A percentile compares a stretch with the other conserved stretches of the same genome.
phyloP scores from a whole-genome alignment of 2,797 vertebrate genomes.

The Hypotaenidia philippensis region DNA sequence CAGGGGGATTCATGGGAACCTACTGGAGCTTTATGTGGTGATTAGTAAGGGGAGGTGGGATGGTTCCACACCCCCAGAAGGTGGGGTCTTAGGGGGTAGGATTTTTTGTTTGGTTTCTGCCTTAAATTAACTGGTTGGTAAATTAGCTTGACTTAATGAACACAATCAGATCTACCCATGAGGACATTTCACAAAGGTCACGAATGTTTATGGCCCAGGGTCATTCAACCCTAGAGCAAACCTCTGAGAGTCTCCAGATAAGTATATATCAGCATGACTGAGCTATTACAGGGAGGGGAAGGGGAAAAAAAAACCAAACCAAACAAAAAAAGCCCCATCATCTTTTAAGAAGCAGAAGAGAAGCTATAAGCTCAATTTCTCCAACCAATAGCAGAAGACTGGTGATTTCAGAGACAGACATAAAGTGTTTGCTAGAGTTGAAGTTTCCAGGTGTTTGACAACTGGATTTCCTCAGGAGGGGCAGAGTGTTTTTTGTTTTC shows the following conservation, averaged over 20 bases:
- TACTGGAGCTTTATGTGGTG: background rate
- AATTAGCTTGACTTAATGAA: background rate
- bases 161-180: background rate
- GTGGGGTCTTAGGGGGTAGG: rapidly evolving
- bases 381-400: background rate
- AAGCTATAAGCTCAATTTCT: background rate
- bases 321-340: too few species aligned
- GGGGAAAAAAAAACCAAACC: too few species aligned
- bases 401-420: background rate
- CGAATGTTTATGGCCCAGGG: background rate
- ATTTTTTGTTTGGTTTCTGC: background rate
- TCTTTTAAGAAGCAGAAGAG: background rate
- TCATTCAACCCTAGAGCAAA: background rate
- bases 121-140: background rate
- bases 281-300: background rate
- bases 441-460: constrained; percentile 1
- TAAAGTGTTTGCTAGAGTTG: background rate
- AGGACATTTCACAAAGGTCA: background rate
- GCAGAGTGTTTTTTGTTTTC: background rate
- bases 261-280: background rate
- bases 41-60: background rate
- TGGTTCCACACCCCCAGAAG: background rate
- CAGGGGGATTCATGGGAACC: background rate
- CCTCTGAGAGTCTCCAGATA: background rate
- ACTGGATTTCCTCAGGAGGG: background rate